Evolutionary conservation across 2,113 vertebrate species (phyloP).

Genomic region (Chloebia gouldiae): DNA sequence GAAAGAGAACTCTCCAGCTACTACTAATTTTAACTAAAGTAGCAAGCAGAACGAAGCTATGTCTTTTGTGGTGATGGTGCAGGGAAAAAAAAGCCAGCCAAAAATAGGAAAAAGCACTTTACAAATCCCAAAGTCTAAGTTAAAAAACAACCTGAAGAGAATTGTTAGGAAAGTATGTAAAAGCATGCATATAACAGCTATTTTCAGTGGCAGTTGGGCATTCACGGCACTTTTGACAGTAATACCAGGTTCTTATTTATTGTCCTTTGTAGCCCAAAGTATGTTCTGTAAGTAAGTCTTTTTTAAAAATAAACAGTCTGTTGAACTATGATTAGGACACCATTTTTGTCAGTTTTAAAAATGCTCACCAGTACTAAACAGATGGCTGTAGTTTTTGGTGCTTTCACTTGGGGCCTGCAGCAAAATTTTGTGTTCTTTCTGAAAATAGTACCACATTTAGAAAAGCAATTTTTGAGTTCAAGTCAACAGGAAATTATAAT

Average conservation of each 20-base stretch:
- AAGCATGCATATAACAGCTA: background rate
- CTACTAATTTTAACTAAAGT: background rate
- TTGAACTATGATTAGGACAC: conserved; percentile 35
- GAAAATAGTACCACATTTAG: background rate
- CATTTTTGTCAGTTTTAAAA: conserved; percentile 35
- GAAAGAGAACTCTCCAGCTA: background rate
- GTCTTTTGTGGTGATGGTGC: background rate
- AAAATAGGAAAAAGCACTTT: background rate
- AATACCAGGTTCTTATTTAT: background rate
- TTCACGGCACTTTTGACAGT: background rate
- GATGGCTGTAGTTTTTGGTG: background rate
- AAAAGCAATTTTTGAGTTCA: background rate
- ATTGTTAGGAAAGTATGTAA: background rate
- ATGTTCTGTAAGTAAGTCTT: background rate
- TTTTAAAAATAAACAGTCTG: conserved; percentile 28
- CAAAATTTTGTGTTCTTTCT: background rate
- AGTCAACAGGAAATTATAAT: background rate
- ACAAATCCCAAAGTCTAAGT: background rate
- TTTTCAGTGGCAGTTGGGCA: background rate
- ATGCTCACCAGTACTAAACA: background rate
- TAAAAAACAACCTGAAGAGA: background rate
- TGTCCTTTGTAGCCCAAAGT: background rate
- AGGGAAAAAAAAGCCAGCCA: background rate
- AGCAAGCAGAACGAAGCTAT: background rate
- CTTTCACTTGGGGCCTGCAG: background rate